Conservation (phyloP, 2,888 invertebrate genomes). For the Nymphalis urticae region DNA sequence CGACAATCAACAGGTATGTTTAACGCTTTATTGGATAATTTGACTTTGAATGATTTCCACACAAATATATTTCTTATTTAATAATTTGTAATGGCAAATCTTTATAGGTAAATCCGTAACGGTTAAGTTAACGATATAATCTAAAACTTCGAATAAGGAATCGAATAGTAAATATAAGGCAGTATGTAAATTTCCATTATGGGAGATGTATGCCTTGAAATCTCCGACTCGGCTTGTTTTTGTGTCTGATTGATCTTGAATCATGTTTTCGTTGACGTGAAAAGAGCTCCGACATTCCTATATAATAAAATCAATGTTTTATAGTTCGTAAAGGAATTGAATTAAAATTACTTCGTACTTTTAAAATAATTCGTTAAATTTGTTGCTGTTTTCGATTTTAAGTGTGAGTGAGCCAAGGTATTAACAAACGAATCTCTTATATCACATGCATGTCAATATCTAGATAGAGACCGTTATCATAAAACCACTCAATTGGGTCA, state of each 20-base stretch:
- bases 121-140: conserved; percentile 24
- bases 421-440: too few relatives aligned
- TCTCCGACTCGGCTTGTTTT: conserved; percentile 23
- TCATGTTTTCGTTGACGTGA: conserved; percentile 38
- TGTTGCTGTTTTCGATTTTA: too few relatives aligned
- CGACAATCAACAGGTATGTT: too few relatives aligned
- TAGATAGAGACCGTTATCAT: too few relatives aligned
- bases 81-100: too few relatives aligned
- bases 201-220: conserved; percentile 29
- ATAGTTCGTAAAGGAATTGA: background rate
- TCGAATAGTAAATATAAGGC: conserved; percentile 34
- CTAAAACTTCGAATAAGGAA: conserved; percentile 35
- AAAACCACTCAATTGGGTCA: too few relatives aligned
- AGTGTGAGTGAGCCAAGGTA: too few relatives aligned
- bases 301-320: background rate
- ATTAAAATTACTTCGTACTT: background rate
- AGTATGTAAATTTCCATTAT: conserved; percentile 36
- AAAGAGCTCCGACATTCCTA: conserved; percentile 29
- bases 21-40: too few relatives aligned
- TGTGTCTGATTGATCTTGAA: conserved; percentile 42
- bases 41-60: too few relatives aligned
- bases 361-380: too few relatives aligned
- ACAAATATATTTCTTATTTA: too few relatives aligned
- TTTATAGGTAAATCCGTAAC: background rate
- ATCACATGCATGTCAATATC: too few relatives aligned